Conservation (phyloP, 2,797 vertebrate genomes). For the Podarcis siculus region DNA sequence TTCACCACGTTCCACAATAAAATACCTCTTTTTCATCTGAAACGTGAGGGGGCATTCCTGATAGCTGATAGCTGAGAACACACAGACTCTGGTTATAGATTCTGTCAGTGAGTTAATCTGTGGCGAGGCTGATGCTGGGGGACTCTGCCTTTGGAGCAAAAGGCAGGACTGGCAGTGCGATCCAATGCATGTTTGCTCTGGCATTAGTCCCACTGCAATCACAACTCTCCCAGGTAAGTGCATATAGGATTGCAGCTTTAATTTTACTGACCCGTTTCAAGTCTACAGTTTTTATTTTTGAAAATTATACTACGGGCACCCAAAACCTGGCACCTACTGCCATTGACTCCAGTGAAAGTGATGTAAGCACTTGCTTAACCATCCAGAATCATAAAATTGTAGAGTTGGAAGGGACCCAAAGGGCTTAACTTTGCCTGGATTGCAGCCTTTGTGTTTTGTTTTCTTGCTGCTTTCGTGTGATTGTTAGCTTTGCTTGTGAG, state of each 20-base stretch:
- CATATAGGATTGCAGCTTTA: background rate
- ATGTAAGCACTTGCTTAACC: no score
- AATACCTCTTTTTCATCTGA: background rate
- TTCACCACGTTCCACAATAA: background rate
- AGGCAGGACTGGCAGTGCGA: background rate
- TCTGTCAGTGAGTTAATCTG: background rate
- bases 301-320: background rate
- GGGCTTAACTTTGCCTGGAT: background rate
- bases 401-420: no score
- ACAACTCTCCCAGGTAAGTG: background rate
- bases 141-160: background rate
- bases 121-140: background rate
- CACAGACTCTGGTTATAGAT: background rate
- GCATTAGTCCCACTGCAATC: no score
- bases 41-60: background rate
- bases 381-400: no score
- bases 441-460: background rate
- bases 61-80: background rate
- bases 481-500: background rate
- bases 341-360: no score
- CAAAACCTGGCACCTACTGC: background rate
- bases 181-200: background rate
- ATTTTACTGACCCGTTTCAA: background rate
- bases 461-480: background rate
- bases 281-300: background rate